These are phyloP conservation scores for Zophobas morio DNA, from an alignment of 1,140 invertebrate genomes.

Conservation along the genomic window DNA sequence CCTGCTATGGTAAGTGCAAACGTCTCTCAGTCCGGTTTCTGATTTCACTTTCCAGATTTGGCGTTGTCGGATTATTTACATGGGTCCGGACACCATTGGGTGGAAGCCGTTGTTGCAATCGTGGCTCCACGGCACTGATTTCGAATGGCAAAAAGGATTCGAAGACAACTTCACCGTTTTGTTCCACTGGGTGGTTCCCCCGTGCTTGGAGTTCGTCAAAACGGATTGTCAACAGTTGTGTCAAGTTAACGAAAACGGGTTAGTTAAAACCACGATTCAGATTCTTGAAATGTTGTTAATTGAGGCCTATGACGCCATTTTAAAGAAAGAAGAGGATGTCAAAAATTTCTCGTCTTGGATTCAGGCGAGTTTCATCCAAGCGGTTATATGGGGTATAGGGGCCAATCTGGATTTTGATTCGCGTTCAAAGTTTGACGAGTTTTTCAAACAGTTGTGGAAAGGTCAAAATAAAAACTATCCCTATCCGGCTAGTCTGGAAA, in stretches of 20 bases:
- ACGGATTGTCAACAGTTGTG: conserved; percentile 78
- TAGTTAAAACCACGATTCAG: conserved; percentile 79
- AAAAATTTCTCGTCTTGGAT: conserved; percentile 79
- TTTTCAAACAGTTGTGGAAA: conserved; percentile 73
- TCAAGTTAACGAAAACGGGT: conserved; percentile 81
- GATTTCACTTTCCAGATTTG: conserved; percentile 68
- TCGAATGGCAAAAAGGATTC: conserved; percentile 76
- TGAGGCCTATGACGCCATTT: conserved; percentile 75
- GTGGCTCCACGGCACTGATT: conserved; percentile 79
- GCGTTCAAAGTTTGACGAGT: conserved; percentile 81
- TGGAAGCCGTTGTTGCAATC: conserved; percentile 80
- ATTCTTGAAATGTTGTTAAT: conserved; percentile 84
- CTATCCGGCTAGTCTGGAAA: conserved; percentile 76
- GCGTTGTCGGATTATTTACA: conserved; percentile 93
- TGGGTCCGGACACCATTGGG: conserved; percentile 82
- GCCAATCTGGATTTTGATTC: conserved; percentile 82
- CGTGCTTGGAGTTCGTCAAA: conserved; percentile 76
- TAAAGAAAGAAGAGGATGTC: conserved; percentile 72
- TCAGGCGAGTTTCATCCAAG: conserved; percentile 83
- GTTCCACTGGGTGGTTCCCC: conserved; percentile 83
- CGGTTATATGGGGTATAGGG: conserved; percentile 86
- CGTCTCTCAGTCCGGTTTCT: neutral
- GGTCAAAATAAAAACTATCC: conserved; percentile 73
- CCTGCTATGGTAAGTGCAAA: conserved; percentile 83
- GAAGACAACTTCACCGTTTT: conserved; percentile 75